These are phyloP conservation scores for Fulmarus glacialis DNA, from an alignment of 2,113 vertebrate species.

Conservation along the genomic window DNA sequence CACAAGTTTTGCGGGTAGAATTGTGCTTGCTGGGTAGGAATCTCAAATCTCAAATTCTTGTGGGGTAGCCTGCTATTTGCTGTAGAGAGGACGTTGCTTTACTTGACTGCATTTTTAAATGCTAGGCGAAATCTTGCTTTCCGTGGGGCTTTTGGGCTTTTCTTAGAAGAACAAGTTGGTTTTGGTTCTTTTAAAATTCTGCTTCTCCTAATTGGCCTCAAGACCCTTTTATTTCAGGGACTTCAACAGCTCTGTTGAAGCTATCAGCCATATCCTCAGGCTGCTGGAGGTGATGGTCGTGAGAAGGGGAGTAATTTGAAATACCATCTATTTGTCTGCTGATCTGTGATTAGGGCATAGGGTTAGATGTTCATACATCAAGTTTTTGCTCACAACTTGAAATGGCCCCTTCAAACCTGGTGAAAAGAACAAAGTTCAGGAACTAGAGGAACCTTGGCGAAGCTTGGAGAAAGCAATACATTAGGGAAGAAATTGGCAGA, in stretches of 20 bases:
- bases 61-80: neutral
- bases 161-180: neutral
- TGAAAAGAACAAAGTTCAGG: neutral
- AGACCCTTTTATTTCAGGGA: neutral
- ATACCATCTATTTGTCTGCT: neutral
- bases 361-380: neutral
- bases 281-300: neutral
- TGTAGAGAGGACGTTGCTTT: neutral
- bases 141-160: neutral
- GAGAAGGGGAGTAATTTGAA: neutral
- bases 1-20: neutral
- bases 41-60: neutral
- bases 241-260: neutral
- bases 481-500: slow-evolving; percentile 9
- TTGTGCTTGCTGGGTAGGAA: neutral
- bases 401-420: neutral
- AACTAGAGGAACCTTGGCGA: neutral
- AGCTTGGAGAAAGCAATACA: neutral
- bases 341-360: neutral
- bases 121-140: neutral
- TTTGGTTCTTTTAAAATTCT: neutral
- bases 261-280: neutral
- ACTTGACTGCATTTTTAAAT: neutral
- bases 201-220: neutral
- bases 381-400: neutral